A percentile compares a stretch with the other conserved stretches of the same genome.
These are phyloP conservation scores for Agelas oroides DNA, from an alignment of 37 sponge, comb jelly and placozoan species.

Conservation along the genomic window DNA sequence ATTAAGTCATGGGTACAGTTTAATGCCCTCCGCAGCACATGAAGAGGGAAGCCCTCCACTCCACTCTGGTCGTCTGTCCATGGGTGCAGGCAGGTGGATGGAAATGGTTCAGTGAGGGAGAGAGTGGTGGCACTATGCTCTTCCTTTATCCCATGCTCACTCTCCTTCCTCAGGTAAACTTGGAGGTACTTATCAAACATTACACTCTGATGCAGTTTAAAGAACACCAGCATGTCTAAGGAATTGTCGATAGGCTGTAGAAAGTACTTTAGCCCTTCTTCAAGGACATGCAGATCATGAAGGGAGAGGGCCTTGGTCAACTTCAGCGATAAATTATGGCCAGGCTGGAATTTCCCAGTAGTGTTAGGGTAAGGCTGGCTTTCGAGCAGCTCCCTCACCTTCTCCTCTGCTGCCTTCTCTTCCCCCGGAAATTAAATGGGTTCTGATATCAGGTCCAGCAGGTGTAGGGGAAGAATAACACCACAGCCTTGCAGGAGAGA, in stretches of 20 bases:
- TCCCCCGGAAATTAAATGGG: slow-evolving; percentile 55
- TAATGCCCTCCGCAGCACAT: slow-evolving; percentile 5
- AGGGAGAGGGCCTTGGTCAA: slow-evolving; percentile 26
- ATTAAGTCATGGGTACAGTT: slow-evolving; percentile 26
- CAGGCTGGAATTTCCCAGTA: slow-evolving; percentile 41
- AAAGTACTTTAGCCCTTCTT: slow-evolving; percentile 17
- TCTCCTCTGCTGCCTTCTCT: neutral
- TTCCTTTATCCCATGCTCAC: neutral
- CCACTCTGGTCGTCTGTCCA: neutral
- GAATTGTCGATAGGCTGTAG: slow-evolving; percentile 32
- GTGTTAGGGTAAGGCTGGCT: slow-evolving; percentile 10
- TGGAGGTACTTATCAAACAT: slow-evolving; percentile 74
- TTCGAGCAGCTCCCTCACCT: neutral
- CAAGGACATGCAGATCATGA: slow-evolving; percentile 2
- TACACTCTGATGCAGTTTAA: slow-evolving; percentile 62
- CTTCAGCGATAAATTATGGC: slow-evolving; percentile 13
- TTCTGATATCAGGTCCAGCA: slow-evolving; percentile 19
- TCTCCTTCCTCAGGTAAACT: slow-evolving; percentile 25
- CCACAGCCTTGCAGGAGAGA: slow-evolving; percentile 50
- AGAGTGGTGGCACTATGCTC: neutral
- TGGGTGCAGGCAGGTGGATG: neutral
- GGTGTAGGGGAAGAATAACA: slow-evolving; percentile 32
- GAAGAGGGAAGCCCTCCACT: slow-evolving; percentile 4
- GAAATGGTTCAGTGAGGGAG: neutral
- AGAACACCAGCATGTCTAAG: slow-evolving; percentile 67